These are phyloP conservation scores for Melanerpes aurifrons DNA, from an alignment of 2,113 vertebrate genomes.

Conservation along the genomic window DNA sequence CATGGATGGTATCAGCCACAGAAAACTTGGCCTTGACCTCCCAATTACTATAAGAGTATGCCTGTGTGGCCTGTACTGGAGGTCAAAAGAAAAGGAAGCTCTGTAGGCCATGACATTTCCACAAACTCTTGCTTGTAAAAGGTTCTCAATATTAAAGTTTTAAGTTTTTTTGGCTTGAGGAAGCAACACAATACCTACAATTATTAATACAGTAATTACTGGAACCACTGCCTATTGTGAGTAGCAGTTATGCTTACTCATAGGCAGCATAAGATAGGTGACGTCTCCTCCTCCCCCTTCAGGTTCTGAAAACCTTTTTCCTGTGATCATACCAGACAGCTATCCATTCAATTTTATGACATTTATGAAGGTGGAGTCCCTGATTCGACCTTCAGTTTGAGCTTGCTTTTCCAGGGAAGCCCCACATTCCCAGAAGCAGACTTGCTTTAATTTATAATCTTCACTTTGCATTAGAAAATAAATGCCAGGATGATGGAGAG, in stretches of 20 bases:
- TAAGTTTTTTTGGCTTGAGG: not conserved
- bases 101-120: not conserved
- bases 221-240: not conserved
- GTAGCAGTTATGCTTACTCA: not conserved
- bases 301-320: not conserved
- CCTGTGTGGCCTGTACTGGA: not conserved
- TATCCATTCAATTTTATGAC: not conserved
- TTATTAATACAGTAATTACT: not conserved
- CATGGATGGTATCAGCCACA: not conserved
- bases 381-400: not conserved
- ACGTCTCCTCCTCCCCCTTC: not conserved
- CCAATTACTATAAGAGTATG: too few species aligned
- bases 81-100: not conserved
- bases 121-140: not conserved
- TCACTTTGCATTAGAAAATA: conserved; percentile 17
- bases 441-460: conserved; percentile 33
- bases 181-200: not conserved
- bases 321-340: not conserved
- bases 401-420: conserved; percentile 6
- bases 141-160: not conserved
- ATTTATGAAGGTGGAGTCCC: not conserved
- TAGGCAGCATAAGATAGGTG: not conserved
- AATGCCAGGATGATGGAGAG: conserved; percentile 31
- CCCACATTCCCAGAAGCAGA: not conserved
- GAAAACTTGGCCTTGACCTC: not conserved